These are phyloP conservation scores for Trichogramma dendrolimi DNA, from an alignment of 2,888 invertebrate species.

Conservation along the genomic window DNA sequence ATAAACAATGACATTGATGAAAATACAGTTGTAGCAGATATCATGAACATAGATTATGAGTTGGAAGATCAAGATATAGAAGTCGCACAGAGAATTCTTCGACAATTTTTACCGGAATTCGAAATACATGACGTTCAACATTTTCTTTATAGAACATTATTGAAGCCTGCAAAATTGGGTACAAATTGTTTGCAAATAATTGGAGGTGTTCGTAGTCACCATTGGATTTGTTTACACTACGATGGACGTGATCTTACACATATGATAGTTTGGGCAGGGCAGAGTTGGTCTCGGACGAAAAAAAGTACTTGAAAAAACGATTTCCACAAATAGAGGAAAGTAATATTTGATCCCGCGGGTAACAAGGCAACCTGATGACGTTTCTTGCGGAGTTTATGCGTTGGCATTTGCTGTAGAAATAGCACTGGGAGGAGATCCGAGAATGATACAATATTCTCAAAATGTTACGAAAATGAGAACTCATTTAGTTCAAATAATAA, in stretches of 20 bases:
- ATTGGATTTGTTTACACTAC: conserved; percentile 29
- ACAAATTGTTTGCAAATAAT: conserved; percentile 23
- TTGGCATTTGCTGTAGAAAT: conserved; percentile 30
- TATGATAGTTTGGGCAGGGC: conserved; percentile 25
- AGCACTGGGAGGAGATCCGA: conserved; percentile 24
- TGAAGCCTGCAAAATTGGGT: background rate
- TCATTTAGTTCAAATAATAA: conserved; percentile 20
- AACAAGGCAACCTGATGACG: conserved; percentile 17
- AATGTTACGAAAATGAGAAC: conserved; percentile 21
- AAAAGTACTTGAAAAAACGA: conserved; percentile 17
- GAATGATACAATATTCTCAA: conserved; percentile 11
- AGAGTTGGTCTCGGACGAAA: conserved; percentile 9
- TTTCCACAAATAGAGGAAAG: conserved; percentile 15
- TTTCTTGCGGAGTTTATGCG: conserved; percentile 23
- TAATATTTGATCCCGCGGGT: conserved; percentile 16
- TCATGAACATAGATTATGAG: background rate
- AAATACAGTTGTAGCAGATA: background rate
- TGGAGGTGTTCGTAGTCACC: conserved; percentile 21
- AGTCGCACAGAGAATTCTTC: conserved; percentile 1
- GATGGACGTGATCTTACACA: conserved; percentile 21
- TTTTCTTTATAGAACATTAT: conserved; percentile 2
- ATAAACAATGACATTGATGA: background rate
- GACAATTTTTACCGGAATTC: background rate
- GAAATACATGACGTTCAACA: conserved; percentile 15
- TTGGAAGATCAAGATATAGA: conserved; percentile 9